phyloP scores from a whole-genome alignment of 2,113 vertebrate genomes.

The Neolamprologus hecqui region DNA sequence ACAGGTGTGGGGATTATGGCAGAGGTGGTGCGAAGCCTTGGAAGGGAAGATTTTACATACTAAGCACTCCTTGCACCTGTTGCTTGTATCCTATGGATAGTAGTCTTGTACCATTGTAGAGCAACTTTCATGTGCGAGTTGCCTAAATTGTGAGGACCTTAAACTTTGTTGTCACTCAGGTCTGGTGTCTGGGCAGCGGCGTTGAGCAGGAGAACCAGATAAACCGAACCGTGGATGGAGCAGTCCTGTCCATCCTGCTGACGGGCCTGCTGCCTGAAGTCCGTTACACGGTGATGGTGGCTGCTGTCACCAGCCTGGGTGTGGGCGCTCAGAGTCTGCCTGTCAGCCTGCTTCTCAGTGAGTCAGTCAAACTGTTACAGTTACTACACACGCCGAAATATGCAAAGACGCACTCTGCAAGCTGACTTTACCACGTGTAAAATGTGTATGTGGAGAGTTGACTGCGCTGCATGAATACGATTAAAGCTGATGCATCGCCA shows the following conservation, averaged over 20 bases:
- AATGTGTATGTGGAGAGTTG: background rate
- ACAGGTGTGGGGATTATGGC: background rate
- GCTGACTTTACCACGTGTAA: background rate
- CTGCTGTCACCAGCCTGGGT: constrained; percentile 82
- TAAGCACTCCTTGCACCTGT: background rate
- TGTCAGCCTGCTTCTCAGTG: constrained; percentile 78
- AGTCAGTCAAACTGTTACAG: constrained; percentile 63
- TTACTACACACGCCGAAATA: background rate
- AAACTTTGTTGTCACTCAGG: constrained; percentile 57
- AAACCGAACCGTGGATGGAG: constrained; percentile 82
- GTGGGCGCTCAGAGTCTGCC: constrained; percentile 78
- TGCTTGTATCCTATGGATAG: background rate
- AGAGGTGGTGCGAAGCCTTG: background rate
- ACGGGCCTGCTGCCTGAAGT: constrained; percentile 77
- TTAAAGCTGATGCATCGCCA: background rate
- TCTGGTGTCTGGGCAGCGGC: constrained; percentile 86
- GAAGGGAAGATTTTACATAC: background rate
- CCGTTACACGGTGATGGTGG: constrained; percentile 78
- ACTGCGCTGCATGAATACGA: background rate
- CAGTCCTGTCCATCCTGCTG: constrained; percentile 73
- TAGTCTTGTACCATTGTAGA: background rate
- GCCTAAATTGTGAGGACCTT: background rate
- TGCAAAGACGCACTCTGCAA: background rate
- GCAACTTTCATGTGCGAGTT: background rate
- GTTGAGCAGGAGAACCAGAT: constrained; percentile 78